Percentiles rank a stretch among this genome's conserved stretches.
Conservation (phyloP, 1,140 invertebrate species). For the Cryptotermes secundus region DNA sequence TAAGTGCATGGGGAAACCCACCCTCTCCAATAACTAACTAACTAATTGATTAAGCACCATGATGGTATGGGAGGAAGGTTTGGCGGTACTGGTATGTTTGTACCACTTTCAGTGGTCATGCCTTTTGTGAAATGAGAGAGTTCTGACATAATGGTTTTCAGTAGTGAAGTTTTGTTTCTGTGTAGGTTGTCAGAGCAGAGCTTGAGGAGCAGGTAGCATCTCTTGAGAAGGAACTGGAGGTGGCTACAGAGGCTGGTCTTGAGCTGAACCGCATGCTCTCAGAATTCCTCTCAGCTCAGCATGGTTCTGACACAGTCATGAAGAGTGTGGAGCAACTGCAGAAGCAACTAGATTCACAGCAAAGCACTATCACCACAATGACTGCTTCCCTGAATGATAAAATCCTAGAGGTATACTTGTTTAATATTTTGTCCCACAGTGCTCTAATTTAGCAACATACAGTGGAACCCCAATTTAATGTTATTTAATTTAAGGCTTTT, state of each 20-base stretch:
- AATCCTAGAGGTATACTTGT: slow-evolving; percentile 47
- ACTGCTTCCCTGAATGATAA: slow-evolving; percentile 50
- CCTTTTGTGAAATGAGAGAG: no score
- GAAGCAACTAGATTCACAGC: slow-evolving; percentile 44
- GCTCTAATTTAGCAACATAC: background rate
- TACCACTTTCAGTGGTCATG: no score
- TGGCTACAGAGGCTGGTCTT: slow-evolving; percentile 47
- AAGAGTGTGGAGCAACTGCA: slow-evolving; percentile 47
- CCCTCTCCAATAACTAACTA: no score
- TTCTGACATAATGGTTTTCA: no score
- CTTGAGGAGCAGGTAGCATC: slow-evolving; percentile 20
- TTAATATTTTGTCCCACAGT: background rate
- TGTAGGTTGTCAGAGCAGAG: slow-evolving; percentile 6
- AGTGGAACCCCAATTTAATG: background rate
- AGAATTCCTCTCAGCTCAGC: slow-evolving; percentile 57
- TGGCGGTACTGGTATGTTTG: no score
- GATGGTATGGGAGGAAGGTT: no score
- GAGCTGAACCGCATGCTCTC: slow-evolving; percentile 56
- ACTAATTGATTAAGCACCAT: no score
- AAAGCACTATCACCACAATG: slow-evolving; percentile 47
- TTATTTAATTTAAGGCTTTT: no score
- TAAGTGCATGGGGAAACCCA: no score
- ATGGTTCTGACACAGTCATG: slow-evolving; percentile 45
- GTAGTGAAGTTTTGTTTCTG: background rate
- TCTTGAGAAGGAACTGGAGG: slow-evolving; percentile 48